Evolutionary conservation across 2,888 invertebrate genomes (phyloP).

Genomic region (Tribolium freemani): DNA sequence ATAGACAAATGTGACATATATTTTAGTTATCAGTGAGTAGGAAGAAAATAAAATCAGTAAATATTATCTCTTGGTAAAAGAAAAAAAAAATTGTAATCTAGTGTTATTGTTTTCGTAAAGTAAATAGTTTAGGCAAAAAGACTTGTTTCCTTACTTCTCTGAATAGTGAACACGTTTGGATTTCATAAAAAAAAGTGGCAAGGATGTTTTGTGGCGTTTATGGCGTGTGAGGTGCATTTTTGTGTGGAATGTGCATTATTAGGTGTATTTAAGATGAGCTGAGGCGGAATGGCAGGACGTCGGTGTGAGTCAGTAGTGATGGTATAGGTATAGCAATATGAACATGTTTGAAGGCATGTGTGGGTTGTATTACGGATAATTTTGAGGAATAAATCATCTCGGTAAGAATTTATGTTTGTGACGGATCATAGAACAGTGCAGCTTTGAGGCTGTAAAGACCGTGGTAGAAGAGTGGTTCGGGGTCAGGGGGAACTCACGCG

Average conservation of each 20-base stretch:
- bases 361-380: constrained; percentile 52
- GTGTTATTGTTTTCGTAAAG: no score
- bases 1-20: no score
- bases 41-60: no score
- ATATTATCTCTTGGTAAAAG: no score
- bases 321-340: constrained; percentile 41
- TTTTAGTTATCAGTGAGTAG: no score
- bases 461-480: constrained; percentile 36
- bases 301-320: constrained; percentile 19
- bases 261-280: constrained; percentile 14
- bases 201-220: no score
- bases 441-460: constrained; percentile 41
- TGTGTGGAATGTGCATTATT: constrained; percentile 18
- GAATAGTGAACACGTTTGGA: no score
- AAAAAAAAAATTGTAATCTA: no score
- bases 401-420: constrained; percentile 49
- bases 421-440: constrained; percentile 50
- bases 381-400: constrained; percentile 50
- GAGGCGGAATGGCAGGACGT: constrained; percentile 18
- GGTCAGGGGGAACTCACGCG: constrained; percentile 46
- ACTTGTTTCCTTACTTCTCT: no score
- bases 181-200: no score
- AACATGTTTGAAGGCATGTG: constrained; percentile 48
- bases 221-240: constrained; percentile 15
- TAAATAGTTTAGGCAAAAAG: no score